Percentiles rank a stretch among this genome's conserved stretches.
phyloP scores from a whole-genome alignment of 2,797 vertebrate genomes.

The Squalus acanthias region DNA sequence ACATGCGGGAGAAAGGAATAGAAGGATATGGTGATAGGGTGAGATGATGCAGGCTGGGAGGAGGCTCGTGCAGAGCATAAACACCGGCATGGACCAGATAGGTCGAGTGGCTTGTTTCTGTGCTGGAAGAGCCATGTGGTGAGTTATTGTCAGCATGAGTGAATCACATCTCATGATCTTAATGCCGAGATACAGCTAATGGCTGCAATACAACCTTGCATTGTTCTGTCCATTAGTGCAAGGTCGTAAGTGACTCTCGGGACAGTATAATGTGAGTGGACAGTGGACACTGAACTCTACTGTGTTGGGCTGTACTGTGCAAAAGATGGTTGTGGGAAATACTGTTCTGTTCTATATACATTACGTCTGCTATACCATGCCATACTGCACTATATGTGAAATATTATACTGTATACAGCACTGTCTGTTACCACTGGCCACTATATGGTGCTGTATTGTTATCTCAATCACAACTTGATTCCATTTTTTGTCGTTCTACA shows the following conservation, averaged over 20 bases:
- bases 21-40: no score
- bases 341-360: background rate
- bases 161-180: no score
- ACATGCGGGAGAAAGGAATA: no score
- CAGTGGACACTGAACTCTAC: background rate
- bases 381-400: background rate
- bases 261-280: background rate
- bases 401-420: background rate
- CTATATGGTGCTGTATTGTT: background rate
- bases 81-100: no score
- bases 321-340: background rate
- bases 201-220: background rate
- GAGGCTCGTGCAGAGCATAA: no score
- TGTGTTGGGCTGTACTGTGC: background rate
- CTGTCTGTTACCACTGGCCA: background rate
- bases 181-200: background rate
- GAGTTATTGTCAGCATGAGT: no score
- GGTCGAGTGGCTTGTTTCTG: no score
- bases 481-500: background rate
- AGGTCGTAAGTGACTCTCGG: background rate
- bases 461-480: background rate
- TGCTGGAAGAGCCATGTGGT: no score
- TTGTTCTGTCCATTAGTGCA: background rate
- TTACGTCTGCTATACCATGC: background rate
- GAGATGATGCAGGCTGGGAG: no score